phyloP scores from a whole-genome alignment of 2,888 invertebrate species.

The Heterodera filipjevi region DNA sequence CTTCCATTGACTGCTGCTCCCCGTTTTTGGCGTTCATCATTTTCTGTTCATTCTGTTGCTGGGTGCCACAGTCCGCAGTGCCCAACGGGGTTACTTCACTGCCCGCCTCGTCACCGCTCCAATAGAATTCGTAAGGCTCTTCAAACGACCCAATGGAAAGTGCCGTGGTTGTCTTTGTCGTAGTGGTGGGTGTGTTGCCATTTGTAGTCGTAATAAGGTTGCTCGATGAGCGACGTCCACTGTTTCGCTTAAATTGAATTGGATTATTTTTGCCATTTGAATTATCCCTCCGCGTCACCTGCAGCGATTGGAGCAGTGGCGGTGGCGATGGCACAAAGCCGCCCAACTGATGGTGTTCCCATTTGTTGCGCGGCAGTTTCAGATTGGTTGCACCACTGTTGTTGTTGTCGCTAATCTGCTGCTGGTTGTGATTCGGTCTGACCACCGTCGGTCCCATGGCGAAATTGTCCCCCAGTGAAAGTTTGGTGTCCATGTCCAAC shows the following conservation, averaged over 20 bases:
- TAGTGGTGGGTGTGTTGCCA: slow-evolving; percentile 20
- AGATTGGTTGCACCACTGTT: background rate
- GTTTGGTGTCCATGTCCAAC: slow-evolving; percentile 10
- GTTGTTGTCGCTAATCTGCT: background rate
- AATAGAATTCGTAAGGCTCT: slow-evolving; percentile 45
- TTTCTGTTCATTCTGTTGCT: background rate
- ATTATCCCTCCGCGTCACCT: background rate
- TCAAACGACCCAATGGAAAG: slow-evolving; percentile 45
- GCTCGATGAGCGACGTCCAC: slow-evolving; percentile 15
- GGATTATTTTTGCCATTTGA: background rate
- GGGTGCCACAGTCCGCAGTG: background rate
- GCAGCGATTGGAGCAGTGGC: background rate
- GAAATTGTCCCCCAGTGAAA: background rate
- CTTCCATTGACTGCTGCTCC: background rate
- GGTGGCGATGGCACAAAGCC: background rate
- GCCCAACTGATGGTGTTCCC: background rate
- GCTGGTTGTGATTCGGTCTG: background rate
- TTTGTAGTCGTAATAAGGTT: slow-evolving; percentile 5
- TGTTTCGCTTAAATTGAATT: background rate
- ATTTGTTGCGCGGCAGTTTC: background rate
- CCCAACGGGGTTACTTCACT: slow-evolving; percentile 1
- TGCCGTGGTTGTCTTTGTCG: slow-evolving; percentile 9
- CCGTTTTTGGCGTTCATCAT: slow-evolving; percentile 4
- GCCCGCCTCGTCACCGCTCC: slow-evolving; percentile 31
- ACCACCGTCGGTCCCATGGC: slow-evolving; percentile 23